These are phyloP conservation scores for Ispidina lecontei DNA, from an alignment of 2,797 vertebrate genomes.

Conservation along the genomic window DNA sequence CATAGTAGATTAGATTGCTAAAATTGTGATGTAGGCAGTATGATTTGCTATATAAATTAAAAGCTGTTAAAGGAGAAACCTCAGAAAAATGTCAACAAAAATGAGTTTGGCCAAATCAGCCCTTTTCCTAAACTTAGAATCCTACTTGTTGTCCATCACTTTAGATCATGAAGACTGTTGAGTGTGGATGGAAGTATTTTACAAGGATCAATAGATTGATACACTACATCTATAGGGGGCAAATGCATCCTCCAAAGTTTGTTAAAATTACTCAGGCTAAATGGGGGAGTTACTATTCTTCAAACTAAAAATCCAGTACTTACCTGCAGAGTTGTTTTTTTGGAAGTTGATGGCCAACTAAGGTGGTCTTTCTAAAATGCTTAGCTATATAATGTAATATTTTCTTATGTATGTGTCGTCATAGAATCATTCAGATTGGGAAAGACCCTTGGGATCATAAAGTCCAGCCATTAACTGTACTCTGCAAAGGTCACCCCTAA, in stretches of 20 bases:
- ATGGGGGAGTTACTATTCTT: not conserved
- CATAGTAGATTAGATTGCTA: not conserved
- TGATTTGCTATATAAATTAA: not conserved
- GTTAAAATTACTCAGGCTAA: not conserved
- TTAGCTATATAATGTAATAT: not conserved
- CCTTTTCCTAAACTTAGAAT: not conserved
- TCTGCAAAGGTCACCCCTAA: no score
- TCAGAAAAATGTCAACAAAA: not conserved
- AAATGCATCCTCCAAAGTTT: not conserved
- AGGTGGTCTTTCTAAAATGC: not conserved
- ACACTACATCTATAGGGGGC: not conserved
- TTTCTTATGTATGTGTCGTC: not conserved
- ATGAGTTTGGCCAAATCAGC: not conserved
- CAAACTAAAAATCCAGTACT: not conserved
- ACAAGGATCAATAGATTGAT: not conserved
- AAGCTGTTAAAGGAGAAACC: not conserved
- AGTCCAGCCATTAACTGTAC: no score
- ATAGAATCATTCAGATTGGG: no score
- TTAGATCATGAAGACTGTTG: not conserved
- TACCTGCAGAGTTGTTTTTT: not conserved
- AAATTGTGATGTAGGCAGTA: not conserved
- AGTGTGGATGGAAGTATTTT: not conserved
- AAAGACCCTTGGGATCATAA: no score
- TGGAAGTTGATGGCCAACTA: not conserved
- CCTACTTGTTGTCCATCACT: not conserved